Evolutionary conservation across 1,140 invertebrate species (phyloP), one percentile per base, ranked within the genome.

Genomic region (Drosophila ambigua): DNA sequence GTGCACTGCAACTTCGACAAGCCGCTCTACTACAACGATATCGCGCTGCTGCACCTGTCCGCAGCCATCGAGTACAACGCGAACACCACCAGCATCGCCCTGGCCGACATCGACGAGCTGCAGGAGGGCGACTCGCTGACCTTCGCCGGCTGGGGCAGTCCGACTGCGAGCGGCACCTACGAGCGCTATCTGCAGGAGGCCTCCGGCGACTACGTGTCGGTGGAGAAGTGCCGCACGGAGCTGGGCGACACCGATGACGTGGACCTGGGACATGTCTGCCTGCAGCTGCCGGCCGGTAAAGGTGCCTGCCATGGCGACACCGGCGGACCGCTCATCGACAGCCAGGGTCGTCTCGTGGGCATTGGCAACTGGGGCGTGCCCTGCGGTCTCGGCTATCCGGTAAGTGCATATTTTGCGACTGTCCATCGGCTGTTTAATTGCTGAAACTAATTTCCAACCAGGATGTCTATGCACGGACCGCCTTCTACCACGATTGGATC

Each of bases 241-340:
- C 31, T 89, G 49, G 59, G 53, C 9, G 49, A 80, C 35, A 59
- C 58, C 1, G 77, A 83, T 0, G 67, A 85, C 8, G 78, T 90
- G n/a, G 90, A 88, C 23, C 31, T 68, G 43, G 90, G 91, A 2
- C 93, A 95, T 76, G 93, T 95, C n/a, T 95, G 95, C 64, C 94
- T 94, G 0, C 85, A 94, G 11, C 94, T 94, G 11, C 93, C 92
- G 45, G 49, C 39, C 5, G 94, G 94, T 23, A 91, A 72, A 28
- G 94, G 94, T 1, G 59, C 49, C n/a, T 91, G 90, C 35, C 75
- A 91, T 31, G 78, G 90, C 6, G 90, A 91, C 13, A 62, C 85
- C 2, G 90, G 90, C 4, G 85, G 85, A 11, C 90, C 90, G 0
- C 54, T 91, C 20, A 68, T 91, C 46, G 72, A 91, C 49, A 55